Evolutionary conservation across 2,113 vertebrate species (phyloP), one percentile per base, ranked within the genome.

Genomic region (Lutjanus erythropterus): DNA sequence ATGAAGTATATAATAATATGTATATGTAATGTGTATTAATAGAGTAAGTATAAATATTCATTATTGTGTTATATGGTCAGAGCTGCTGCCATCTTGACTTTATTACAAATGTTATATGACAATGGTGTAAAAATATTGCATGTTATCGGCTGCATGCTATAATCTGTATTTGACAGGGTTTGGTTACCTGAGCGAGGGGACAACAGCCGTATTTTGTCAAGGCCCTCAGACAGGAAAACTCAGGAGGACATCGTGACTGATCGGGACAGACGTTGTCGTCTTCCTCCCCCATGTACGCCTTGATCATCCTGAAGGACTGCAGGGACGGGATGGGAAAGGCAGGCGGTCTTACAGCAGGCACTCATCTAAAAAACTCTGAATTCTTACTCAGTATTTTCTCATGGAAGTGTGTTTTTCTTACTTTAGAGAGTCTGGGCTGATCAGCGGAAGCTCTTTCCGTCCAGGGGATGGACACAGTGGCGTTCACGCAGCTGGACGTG

Each of bases 221-320:
- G 39, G 90, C 80, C 42, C 59, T 89, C 64, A 94, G 77, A 23
- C 94, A 95, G 71, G 82, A 94, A 71, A 90, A 95, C 86, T 94
- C 92, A 0, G 90, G 44, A 0, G 93, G 94, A 44, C 94, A 95
- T 33, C 68, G 88, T 1, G 91, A 92, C 25, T 71, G 75, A 62
- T 95, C 94, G 0, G 91, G 90, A 33, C 96, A 96, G 83, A 90
- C 62, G 69, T 83, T 90, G 16, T 92, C 85, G 0, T 94, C 88
- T 0, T 88, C 90, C 44, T 89, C 87, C 23, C 75, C 82, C 52
- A 73, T 39, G 73, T 85, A 84, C 0, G 91, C 1, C 50, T 67
- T 88, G 70, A 95, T 89, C 93, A 95, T 94, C 62, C 91, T 92
- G 65, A 93, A 93, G 15, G 94, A 94, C 94, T 95, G 71, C 41